These are phyloP conservation scores for Peromyscus polionotus DNA, from an alignment of 2,113 vertebrate species.

Conservation along the genomic window DNA sequence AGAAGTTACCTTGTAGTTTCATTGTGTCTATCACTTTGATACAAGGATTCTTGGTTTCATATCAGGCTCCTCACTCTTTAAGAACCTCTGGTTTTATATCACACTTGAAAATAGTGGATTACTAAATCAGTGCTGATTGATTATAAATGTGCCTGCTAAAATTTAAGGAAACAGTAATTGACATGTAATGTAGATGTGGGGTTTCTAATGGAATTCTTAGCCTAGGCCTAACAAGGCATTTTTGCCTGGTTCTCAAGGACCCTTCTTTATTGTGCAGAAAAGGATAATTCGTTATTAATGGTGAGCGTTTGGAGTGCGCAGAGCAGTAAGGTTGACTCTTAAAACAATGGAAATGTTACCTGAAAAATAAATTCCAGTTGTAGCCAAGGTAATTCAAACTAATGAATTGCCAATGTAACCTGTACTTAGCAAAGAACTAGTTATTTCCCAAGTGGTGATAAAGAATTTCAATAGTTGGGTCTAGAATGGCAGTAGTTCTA, in stretches of 20 bases:
- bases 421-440: background rate
- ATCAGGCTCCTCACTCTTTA: background rate
- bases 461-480: constrained; percentile 1
- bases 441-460: constrained; percentile 30
- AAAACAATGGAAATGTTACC: constrained; percentile 52
- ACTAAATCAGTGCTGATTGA: constrained; percentile 49
- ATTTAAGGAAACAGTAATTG: constrained; percentile 20
- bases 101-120: constrained; percentile 17
- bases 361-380: background rate
- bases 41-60: background rate
- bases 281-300: constrained; percentile 1
- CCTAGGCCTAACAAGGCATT: background rate
- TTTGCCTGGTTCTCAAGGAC: background rate
- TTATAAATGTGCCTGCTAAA: constrained; percentile 2
- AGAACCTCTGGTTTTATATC: constrained; percentile 16
- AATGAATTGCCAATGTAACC: constrained; percentile 3
- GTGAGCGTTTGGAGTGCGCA: background rate
- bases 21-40: background rate
- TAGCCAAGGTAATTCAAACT: constrained; percentile 25
- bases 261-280: constrained; percentile 27
- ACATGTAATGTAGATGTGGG: background rate
- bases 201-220: background rate
- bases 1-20: background rate
- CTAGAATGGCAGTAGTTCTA: background rate
- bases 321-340: constrained; percentile 24